A percentile compares a stretch with the other conserved stretches of the same genome.
Conservation (phyloP, 92 coral and sea anemone genomes). For the Hydrozoanthus gracilis region DNA sequence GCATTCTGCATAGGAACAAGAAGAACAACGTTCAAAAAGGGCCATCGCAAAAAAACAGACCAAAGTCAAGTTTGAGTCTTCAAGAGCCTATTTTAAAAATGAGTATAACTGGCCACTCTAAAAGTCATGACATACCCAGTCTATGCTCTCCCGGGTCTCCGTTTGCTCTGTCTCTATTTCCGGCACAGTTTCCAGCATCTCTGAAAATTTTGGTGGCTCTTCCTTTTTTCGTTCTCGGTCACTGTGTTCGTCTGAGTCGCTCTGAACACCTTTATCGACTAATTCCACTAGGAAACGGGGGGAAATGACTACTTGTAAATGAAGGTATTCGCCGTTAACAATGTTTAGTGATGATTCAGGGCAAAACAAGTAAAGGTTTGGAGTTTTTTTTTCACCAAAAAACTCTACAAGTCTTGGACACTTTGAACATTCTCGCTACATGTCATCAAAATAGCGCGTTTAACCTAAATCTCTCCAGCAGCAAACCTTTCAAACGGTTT, state of each 20-base stretch:
- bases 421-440: too few species aligned
- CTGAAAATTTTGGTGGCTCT: conserved; percentile 17
- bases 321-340: too few species aligned
- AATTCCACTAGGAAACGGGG: conserved; percentile 39
- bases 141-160: conserved; percentile 2
- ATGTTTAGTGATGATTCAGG: too few species aligned
- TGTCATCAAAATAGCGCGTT: too few species aligned
- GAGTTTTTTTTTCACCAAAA: too few species aligned
- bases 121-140: conserved; percentile 12
- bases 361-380: too few species aligned
- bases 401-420: too few species aligned
- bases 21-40: neutral
- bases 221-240: neutral
- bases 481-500: too few species aligned
- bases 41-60: too few species aligned
- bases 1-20: conserved; percentile 53
- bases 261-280: conserved; percentile 76
- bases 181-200: conserved; percentile 19
- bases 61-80: too few species aligned
- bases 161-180: conserved; percentile 49
- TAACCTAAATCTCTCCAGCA: too few species aligned
- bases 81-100: neutral
- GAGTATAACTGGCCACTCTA: neutral
- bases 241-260: conserved; percentile 72
- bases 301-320: neutral